These are phyloP conservation scores for Scaptomyza flava DNA, from an alignment of 2,888 invertebrate species.

Conservation along the genomic window DNA sequence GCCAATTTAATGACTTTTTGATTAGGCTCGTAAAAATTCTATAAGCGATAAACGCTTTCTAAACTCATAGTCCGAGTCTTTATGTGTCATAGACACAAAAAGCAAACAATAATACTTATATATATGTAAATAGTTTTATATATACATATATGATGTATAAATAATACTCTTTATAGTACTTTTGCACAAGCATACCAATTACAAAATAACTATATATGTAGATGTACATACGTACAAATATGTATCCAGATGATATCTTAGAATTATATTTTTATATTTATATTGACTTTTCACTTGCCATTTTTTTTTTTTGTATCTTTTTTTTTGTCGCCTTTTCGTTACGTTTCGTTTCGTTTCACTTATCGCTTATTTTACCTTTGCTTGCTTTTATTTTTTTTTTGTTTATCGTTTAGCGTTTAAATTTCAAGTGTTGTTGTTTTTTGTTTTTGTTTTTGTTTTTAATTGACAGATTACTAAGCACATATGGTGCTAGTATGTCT, in stretches of 20 bases:
- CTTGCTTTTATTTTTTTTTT: conserved; percentile 8
- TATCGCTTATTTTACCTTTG: not conserved
- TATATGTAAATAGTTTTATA: conserved; percentile 10
- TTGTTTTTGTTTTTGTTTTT: conserved; percentile 1
- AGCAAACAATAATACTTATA: conserved; percentile 6
- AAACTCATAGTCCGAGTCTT: conserved; percentile 17
- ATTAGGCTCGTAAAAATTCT: conserved; percentile 67
- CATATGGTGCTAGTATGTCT: not conserved
- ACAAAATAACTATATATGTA: not conserved
- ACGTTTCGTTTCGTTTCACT: conserved; percentile 9
- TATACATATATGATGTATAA: conserved; percentile 44
- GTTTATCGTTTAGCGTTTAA: not conserved
- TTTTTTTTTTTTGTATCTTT: not conserved
- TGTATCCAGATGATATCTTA: conserved; percentile 46
- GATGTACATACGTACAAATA: not conserved
- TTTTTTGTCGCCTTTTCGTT: conserved; percentile 16
- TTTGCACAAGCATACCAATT: conserved; percentile 2
- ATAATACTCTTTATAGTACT: conserved; percentile 50
- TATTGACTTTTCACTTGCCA: conserved; percentile 23
- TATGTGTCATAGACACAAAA: conserved; percentile 38
- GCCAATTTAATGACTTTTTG: conserved; percentile 46
- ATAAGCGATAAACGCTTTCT: conserved; percentile 55
- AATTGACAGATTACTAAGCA: conserved; percentile 2
- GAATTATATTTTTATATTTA: conserved; percentile 56
- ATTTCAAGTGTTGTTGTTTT: conserved; percentile 3